These are phyloP conservation scores for Penaeus monodon DNA, from an alignment of 2,888 invertebrate genomes.

Conservation along the genomic window DNA sequence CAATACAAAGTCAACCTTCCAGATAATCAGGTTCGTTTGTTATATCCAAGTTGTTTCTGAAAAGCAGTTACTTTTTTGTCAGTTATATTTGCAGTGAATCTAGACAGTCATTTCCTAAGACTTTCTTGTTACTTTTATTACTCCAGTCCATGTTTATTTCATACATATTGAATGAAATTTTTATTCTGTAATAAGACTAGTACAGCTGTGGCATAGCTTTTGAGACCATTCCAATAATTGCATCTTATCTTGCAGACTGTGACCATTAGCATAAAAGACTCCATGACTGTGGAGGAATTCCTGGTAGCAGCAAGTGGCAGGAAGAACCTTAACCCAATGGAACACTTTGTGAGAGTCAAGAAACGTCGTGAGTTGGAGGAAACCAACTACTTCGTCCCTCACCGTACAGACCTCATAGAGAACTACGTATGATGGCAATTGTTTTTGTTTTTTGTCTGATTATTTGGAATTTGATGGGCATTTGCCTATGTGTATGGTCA, in stretches of 20 bases:
- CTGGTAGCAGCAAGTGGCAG: slow-evolving; percentile 91
- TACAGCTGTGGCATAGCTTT: no score
- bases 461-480: background rate
- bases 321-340: slow-evolving; percentile 91
- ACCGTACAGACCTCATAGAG: slow-evolving; percentile 92
- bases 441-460: background rate
- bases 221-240: background rate
- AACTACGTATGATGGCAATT: slow-evolving; percentile 83
- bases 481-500: no score
- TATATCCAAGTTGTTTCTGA: background rate
- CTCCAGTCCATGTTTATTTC: no score
- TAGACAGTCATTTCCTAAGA: no score
- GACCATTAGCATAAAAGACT: slow-evolving; percentile 87
- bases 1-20: slow-evolving; percentile 91
- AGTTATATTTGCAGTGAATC: no score
- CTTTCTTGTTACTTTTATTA: no score
- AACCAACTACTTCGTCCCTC: slow-evolving; percentile 96
- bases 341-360: slow-evolving; percentile 95
- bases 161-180: no score
- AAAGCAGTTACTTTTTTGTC: background rate
- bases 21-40: slow-evolving; percentile 76
- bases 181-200: no score
- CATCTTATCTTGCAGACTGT: slow-evolving; percentile 73
- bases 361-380: slow-evolving; percentile 95
- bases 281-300: slow-evolving; percentile 96